Conservation (phyloP, 2,888 invertebrate genomes). For the Drosophila recens region DNA sequence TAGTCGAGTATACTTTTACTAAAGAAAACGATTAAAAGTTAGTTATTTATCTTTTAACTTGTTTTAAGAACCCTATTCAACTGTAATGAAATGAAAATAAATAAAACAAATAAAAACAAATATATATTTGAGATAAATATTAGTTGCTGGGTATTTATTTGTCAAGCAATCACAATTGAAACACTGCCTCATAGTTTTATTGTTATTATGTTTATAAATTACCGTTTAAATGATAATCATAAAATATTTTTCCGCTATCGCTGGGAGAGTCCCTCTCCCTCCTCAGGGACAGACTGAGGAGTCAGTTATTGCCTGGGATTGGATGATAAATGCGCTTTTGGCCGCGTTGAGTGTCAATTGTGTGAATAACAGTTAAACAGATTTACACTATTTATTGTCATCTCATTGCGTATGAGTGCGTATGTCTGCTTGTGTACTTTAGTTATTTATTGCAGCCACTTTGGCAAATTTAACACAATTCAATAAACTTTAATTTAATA, state of each 20-base stretch:
- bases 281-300: neutral
- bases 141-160: neutral
- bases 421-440: neutral
- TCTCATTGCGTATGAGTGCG: conserved; percentile 16
- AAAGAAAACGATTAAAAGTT: no score
- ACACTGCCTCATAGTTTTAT: conserved; percentile 4
- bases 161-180: neutral
- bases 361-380: conserved; percentile 68
- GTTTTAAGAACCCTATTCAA: no score
- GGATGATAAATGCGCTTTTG: conserved; percentile 69
- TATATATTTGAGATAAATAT: neutral
- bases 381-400: conserved; percentile 62
- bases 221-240: conserved; percentile 64
- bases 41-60: no score
- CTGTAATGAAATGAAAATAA: neutral
- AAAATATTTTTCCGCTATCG: conserved; percentile 55
- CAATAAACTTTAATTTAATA: conserved; percentile 8
- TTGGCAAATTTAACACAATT: conserved; percentile 13
- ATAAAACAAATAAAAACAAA: neutral
- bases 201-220: conserved; percentile 49
- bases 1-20: neutral
- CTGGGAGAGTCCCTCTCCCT: conserved; percentile 1
- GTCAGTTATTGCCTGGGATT: conserved; percentile 28
- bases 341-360: conserved; percentile 71
- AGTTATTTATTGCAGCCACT: conserved; percentile 3